These are phyloP conservation scores for Heliconius cydno DNA, from an alignment of 2,888 invertebrate genomes.

Conservation along the genomic window DNA sequence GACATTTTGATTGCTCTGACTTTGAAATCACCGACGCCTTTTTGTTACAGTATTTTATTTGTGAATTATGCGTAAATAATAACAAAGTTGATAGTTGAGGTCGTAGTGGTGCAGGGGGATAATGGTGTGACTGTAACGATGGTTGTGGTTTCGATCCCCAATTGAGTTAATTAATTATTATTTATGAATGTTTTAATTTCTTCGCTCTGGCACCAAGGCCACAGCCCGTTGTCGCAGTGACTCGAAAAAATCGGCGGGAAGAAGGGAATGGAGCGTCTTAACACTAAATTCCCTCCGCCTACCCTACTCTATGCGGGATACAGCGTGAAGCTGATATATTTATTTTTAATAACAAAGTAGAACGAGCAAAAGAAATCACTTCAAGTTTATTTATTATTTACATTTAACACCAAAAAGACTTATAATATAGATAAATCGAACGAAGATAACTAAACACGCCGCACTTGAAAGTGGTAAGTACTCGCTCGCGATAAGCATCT, in stretches of 20 bases:
- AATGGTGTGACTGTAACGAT: no score
- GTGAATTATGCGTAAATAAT: conserved; percentile 33
- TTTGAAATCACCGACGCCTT: conserved; percentile 41
- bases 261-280: no score
- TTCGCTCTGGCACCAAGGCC: no score
- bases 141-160: no score
- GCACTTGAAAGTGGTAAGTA: conserved; percentile 51
- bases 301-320: no score
- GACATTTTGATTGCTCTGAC: conserved; percentile 60
- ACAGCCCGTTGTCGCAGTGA: no score
- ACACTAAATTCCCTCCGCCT: no score
- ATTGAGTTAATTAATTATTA: no score
- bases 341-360: conserved; percentile 22
- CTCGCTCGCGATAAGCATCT: conserved; percentile 50
- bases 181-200: no score
- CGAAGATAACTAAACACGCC: conserved; percentile 49
- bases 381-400: conserved; percentile 33
- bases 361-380: conserved; percentile 9
- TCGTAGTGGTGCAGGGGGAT: no score
- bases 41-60: conserved; percentile 36
- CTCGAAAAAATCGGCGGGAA: no score
- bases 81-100: conserved; percentile 1
- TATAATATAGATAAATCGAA: conserved; percentile 40
- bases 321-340: no score
- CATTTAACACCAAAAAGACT: conserved; percentile 31